Base-by-base conservation (phyloP, 1,140 invertebrate genomes). In the Drosophila mayri region DNA sequence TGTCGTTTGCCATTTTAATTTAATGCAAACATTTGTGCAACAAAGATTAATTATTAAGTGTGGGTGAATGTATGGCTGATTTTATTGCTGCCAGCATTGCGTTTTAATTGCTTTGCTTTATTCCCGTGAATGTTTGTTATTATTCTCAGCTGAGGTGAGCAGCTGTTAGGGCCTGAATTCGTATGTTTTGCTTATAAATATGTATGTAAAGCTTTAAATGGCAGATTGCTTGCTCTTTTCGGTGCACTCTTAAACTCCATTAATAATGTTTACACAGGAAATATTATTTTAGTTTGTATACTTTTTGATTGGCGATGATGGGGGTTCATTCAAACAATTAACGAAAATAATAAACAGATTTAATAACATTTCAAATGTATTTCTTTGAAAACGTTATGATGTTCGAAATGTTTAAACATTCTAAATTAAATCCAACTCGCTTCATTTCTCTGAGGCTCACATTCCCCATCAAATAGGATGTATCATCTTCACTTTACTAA, bases 31-130 rank as follows among this genome's bases (percentile, higher is more conserved):
- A 87, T 90, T 87, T 74, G 73, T 50, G 35, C 49, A 61, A 54
- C 55, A 63, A 60, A 75, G 44, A 90, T 90, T 67, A 88, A 88
- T 87, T 74, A 84, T 84, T 68, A 81, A 87, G 64, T 65, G 60
- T 16, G 43, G 67, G 25, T 52, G 32, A 4, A 37, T 38, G 35
- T 67, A 30, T 59, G 49, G 41, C 38, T 54, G 46, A 73, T 73
- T 71, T 71, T 40, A 62, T 74, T 18, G 28, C 41, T 30, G 20
- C 40, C 41, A 54, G 73, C 57, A 59, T 59, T 44, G 57, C 38
- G 67, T 72, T 85, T 67, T 71, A 82, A 86, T 85, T 85, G 73
- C 70, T 61, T 67, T 75, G 50, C 72, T 78, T 75, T 81, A 55
- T 41, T 75, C 43, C 43, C 32, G 8, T 8, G 35, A 12, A 28